Evolutionary conservation across 1,140 invertebrate species (phyloP).

Genomic region (Rhagoletis zephyria): DNA sequence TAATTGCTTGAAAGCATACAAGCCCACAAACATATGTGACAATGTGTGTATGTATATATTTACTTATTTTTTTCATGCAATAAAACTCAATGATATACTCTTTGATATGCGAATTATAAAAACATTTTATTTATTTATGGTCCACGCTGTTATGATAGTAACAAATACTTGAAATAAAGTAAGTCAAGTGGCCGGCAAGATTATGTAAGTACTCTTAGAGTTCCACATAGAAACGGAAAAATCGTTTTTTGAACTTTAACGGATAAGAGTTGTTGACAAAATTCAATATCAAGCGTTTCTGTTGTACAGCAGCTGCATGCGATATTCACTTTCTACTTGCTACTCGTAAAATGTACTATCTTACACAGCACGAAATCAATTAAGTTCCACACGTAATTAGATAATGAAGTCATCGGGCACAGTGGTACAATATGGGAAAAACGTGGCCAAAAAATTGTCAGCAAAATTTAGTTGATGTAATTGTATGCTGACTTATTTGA

Average conservation of each 20-base stretch:
- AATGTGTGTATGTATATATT: too few relatives aligned
- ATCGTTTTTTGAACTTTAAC: background rate
- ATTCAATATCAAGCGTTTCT: background rate
- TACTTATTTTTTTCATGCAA: too few relatives aligned
- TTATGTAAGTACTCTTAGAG: too few relatives aligned
- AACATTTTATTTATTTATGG: background rate
- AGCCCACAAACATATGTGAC: background rate
- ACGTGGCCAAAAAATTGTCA: too few relatives aligned
- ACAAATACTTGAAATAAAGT: conserved; percentile 27
- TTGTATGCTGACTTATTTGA: too few relatives aligned
- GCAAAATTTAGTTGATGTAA: too few relatives aligned
- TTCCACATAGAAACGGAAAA: background rate
- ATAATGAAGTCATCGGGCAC: background rate
- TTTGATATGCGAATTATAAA: too few relatives aligned
- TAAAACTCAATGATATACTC: too few relatives aligned
- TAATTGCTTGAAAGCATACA: background rate
- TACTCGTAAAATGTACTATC: background rate
- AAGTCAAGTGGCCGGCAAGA: background rate
- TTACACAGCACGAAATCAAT: background rate
- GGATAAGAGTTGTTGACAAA: background rate
- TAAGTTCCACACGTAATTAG: background rate
- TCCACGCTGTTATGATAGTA: background rate
- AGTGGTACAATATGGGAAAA: background rate
- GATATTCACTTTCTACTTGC: background rate
- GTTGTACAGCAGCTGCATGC: background rate